Conservation (phyloP, 2,797 vertebrate genomes). For the Eutrigla gurnardus region DNA sequence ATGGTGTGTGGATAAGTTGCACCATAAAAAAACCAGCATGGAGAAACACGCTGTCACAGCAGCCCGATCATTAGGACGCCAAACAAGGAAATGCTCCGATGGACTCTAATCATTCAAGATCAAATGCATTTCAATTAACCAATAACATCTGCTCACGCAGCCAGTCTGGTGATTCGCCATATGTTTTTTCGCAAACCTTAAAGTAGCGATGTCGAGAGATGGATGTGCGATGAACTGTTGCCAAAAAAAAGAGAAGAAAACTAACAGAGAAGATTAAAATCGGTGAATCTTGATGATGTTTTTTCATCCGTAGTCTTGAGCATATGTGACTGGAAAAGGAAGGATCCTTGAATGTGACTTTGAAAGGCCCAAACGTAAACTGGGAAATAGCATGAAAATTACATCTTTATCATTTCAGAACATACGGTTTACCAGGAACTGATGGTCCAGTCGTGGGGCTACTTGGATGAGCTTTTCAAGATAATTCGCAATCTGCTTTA, state of each 20-base stretch:
- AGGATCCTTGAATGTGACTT: conserved; percentile 57
- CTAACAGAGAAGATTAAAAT: conserved; percentile 35
- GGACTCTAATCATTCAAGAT: conserved; percentile 79
- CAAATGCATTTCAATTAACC: conserved; percentile 75
- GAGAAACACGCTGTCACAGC: conserved; percentile 69
- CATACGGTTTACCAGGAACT: conserved; percentile 37
- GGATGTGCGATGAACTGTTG: conserved; percentile 28
- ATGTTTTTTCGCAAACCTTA: conserved; percentile 52
- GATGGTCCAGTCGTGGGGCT: conserved; percentile 10
- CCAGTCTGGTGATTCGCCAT: conserved; percentile 58
- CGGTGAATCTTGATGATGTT: conserved; percentile 33
- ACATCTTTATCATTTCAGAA: conserved; percentile 28
- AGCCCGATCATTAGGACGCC: conserved; percentile 65
- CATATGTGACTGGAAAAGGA: conserved; percentile 10
- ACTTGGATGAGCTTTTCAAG: conserved; percentile 24
- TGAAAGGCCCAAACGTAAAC: conserved; percentile 23
- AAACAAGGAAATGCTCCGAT: conserved; percentile 71
- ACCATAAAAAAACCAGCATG: conserved; percentile 56
- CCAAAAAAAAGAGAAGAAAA: conserved; percentile 39
- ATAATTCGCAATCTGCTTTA: conserved; percentile 40
- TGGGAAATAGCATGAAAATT: conserved; percentile 1
- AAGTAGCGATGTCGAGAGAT: conserved; percentile 42
- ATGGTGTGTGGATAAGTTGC: conserved; percentile 65
- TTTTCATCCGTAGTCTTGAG: conserved; percentile 9
- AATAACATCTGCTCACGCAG: conserved; percentile 76